These are phyloP conservation scores for Squalus acanthias DNA, from an alignment of 2,797 vertebrate genomes.

Conservation along the genomic window DNA sequence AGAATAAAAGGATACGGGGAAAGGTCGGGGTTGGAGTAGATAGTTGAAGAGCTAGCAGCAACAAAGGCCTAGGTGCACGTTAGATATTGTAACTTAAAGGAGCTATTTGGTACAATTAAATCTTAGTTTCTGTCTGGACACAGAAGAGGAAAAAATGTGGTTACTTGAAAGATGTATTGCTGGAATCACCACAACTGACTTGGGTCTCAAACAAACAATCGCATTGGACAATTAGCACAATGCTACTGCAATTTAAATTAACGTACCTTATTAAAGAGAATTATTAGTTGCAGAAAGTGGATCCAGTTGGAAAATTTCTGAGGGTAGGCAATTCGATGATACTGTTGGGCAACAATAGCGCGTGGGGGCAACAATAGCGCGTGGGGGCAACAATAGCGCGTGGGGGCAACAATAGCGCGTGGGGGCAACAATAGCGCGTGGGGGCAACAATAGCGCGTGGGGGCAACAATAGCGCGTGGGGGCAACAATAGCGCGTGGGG, in stretches of 20 bases:
- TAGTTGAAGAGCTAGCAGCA: not conserved
- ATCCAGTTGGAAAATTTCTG: not conserved
- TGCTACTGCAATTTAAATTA: not conserved
- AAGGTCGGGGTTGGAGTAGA: not conserved
- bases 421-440: no score
- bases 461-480: no score
- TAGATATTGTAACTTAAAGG: not conserved
- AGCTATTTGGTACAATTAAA: not conserved
- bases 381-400: no score
- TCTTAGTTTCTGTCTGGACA: not conserved
- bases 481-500: no score
- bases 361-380: no score
- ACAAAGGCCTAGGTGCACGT: no score
- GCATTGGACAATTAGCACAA: not conserved
- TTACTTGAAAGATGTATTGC: not conserved
- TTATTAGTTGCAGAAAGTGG: not conserved
- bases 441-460: no score
- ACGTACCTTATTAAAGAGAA: not conserved
- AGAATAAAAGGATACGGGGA: not conserved
- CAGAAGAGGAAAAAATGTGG: not conserved
- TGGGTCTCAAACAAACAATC: not conserved
- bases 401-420: no score
- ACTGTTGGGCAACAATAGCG: no score
- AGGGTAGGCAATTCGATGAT: not conserved
- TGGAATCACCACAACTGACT: not conserved